Evolutionary conservation across 2,797 vertebrate genomes (phyloP), one percentile per base, ranked within the genome.

Genomic region (Chaetodon trifasciatus): DNA sequence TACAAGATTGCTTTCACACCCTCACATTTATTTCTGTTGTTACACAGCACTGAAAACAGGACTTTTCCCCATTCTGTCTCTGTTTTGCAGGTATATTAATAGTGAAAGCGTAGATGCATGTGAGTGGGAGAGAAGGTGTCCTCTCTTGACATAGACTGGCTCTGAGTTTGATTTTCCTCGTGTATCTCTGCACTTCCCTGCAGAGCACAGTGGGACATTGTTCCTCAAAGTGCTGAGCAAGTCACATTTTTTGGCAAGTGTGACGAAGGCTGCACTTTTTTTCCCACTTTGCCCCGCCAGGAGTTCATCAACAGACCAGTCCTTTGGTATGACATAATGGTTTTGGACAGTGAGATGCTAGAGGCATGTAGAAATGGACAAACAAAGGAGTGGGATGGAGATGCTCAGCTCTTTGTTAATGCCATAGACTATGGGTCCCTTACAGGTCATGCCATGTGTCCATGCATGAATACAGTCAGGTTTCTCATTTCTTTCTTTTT

Each of bases 141-240:
- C 15, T 16, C 37, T 71, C 39, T 44, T 47, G 68, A 28, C 57
- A 40, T 44, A 61, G 17, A 37, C 70, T 65, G 65, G 24, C 57
- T 70, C 70, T 68, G 60, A 23, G 1, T 69, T 62, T 76, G 52
- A 64, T 76, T 79, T 83, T 65, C 53, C 63, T 83, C 72, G 6
- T 39, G 23, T 74, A 17, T 81, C 73, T 60, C 47, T 81, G 81
- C 17, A 52, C 55, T 8, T 37, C 75, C 73, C 82, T 60, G 66
- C 67, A 68, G 86, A 77, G 76, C 82, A 79, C 70, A 82, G 73
- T 53, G 32, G 68, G 84, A 78, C 58, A 32, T 67, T 79, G 77
- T 66, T 39, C 52, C 32, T 56, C 66, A 65, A 84, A 84, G 47
- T 83, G 83, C 79, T 78, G 69, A 81, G 62, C 55, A 55, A 23